phyloP scores from a whole-genome alignment of 2,888 invertebrate species.

The Isotomurus palustris region DNA sequence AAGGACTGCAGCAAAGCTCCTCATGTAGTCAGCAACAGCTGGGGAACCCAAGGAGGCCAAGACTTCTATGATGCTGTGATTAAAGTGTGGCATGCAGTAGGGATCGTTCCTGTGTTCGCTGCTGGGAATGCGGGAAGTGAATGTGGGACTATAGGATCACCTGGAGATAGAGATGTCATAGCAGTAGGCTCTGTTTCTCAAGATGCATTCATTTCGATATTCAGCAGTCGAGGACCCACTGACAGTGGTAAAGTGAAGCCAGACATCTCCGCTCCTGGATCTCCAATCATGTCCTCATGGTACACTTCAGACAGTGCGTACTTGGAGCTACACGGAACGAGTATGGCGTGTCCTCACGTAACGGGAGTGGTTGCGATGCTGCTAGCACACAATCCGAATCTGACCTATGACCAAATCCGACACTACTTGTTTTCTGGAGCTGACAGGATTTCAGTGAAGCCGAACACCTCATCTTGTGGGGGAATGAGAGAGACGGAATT shows the following conservation, averaged over 20 bases:
- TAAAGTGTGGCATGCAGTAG: neutral
- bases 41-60: neutral
- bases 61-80: neutral
- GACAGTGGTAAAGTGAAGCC: constrained; percentile 6
- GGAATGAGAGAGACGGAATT: no score
- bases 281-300: no score
- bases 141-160: constrained; percentile 11
- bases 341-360: no score
- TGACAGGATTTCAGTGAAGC: no score
- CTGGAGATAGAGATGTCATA: constrained; percentile 11
- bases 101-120: neutral
- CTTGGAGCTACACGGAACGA: no score
- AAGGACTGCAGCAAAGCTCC: constrained; percentile 34
- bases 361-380: no score
- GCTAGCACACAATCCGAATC: no score
- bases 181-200: constrained; percentile 15
- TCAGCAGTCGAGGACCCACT: constrained; percentile 14
- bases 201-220: constrained; percentile 5
- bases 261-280: no score
- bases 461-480: no score
- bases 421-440: no score
- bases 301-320: no score
- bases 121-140: constrained; percentile 4
- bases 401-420: no score
- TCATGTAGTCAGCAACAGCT: constrained; percentile 16